Evolutionary conservation across 1,140 invertebrate genomes (phyloP).

Genomic region (Listronotus oregonensis): DNA sequence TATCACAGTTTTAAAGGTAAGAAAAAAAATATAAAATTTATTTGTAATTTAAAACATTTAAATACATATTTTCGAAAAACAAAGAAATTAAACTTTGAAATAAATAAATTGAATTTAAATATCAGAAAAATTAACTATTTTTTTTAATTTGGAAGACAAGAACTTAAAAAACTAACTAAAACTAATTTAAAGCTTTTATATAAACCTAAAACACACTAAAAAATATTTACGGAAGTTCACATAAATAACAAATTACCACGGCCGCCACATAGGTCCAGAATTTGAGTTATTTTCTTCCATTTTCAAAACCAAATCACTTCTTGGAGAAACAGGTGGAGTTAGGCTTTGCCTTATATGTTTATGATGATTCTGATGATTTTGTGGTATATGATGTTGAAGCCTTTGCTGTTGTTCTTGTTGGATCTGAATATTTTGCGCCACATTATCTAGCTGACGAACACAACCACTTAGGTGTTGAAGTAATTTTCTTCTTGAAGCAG

Average conservation of each 20-base stretch:
- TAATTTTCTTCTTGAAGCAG: constrained; percentile 54
- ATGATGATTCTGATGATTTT: constrained; percentile 14
- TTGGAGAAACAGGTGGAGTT: constrained; percentile 47
- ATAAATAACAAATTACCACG: constrained; percentile 45
- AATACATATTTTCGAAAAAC: not conserved
- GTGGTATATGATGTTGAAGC: constrained; percentile 28
- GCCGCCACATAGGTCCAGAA: constrained; percentile 52
- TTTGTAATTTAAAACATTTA: no score
- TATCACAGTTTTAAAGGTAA: constrained; percentile 12
- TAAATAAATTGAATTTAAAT: no score
- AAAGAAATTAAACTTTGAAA: no score
- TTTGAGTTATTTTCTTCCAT: constrained; percentile 19
- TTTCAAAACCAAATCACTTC: constrained; percentile 23
- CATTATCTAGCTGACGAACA: constrained; percentile 54
- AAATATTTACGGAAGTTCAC: not conserved
- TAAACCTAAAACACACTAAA: constrained; percentile 3
- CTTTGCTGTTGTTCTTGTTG: constrained; percentile 23
- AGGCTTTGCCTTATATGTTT: constrained; percentile 24
- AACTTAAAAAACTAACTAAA: constrained; percentile 20
- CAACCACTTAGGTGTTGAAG: constrained; percentile 58
- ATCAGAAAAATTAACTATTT: no score
- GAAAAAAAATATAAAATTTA: constrained; percentile 13
- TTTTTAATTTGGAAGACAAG: constrained; percentile 33
- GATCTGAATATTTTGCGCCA: constrained; percentile 39
- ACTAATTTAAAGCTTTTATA: constrained; percentile 29